These are phyloP conservation scores for Cremastobaeus sp. DNA, from an alignment of 2,888 invertebrate genomes.

Conservation along the genomic window DNA sequence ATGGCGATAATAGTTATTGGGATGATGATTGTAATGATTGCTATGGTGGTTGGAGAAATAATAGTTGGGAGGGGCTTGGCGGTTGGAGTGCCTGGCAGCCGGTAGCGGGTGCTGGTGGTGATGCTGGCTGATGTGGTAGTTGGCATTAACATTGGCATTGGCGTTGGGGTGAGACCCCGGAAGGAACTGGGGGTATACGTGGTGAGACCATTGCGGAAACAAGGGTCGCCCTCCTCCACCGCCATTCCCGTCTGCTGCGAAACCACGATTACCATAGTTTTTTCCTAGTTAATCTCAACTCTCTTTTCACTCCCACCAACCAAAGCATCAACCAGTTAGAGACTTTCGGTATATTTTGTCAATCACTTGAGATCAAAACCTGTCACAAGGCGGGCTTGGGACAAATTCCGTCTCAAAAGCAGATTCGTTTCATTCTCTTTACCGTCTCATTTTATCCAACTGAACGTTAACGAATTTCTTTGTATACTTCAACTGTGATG, in stretches of 20 bases:
- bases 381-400: too few relatives aligned
- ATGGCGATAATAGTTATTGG: slow-evolving; percentile 81
- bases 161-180: slow-evolving; percentile 91
- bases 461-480: too few relatives aligned
- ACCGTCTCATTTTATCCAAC: too few relatives aligned
- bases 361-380: neutral
- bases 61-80: slow-evolving; percentile 78
- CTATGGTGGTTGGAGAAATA: slow-evolving; percentile 80
- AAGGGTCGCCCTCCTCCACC: slow-evolving; percentile 86
- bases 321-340: slow-evolving; percentile 15
- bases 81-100: slow-evolving; percentile 79
- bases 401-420: too few relatives aligned
- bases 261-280: slow-evolving; percentile 76
- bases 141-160: slow-evolving; percentile 79
- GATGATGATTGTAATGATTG: slow-evolving; percentile 80
- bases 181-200: slow-evolving; percentile 95
- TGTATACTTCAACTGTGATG: too few relatives aligned
- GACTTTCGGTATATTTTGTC: neutral
- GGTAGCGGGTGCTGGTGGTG: slow-evolving; percentile 80
- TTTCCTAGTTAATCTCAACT: slow-evolving; percentile 20
- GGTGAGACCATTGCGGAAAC: slow-evolving; percentile 97
- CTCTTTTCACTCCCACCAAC: slow-evolving; percentile 26
- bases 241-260: slow-evolving; percentile 77
- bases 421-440: slow-evolving; percentile 5
- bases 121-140: slow-evolving; percentile 79